Conservation (phyloP, 2,888 invertebrate species). For the Limenitis camilla region DNA sequence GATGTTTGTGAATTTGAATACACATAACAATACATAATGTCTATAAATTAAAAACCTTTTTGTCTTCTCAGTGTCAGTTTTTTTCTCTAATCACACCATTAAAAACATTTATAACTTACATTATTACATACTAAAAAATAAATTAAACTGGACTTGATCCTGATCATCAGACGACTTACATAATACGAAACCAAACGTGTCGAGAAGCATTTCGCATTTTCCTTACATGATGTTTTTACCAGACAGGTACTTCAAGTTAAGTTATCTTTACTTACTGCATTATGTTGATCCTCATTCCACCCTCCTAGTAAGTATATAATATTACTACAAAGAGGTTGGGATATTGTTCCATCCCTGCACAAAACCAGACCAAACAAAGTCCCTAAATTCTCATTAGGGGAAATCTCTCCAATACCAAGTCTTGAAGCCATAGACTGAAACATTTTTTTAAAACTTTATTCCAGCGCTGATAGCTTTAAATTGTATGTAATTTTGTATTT, state of each 20-base stretch:
- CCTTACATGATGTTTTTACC: no score
- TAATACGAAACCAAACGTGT: no score
- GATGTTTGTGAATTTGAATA: not conserved
- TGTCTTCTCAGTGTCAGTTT: no score
- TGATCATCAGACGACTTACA: no score
- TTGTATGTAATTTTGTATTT: not conserved
- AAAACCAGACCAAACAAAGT: slow-evolving; percentile 56
- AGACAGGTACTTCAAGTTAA: not conserved
- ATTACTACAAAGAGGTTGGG: slow-evolving; percentile 78
- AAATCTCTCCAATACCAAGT: slow-evolving; percentile 73
- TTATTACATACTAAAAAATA: no score
- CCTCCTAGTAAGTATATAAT: slow-evolving; percentile 79
- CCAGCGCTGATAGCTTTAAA: not conserved
- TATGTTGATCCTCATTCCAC: slow-evolving; percentile 72
- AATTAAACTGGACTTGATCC: no score
- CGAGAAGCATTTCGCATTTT: no score
- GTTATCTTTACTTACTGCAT: slow-evolving; percentile 53
- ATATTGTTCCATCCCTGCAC: slow-evolving; percentile 66
- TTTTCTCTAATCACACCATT: no score
- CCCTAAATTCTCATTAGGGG: slow-evolving; percentile 71
- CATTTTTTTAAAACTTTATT: slow-evolving; percentile 1
- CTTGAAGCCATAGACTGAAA: slow-evolving; percentile 39
- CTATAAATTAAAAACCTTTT: not conserved
- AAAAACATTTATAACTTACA: no score
- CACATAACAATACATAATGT: not conserved